These are phyloP conservation scores for Ascaphus truei DNA, from an alignment of 2,113 vertebrate species.

Conservation along the genomic window DNA sequence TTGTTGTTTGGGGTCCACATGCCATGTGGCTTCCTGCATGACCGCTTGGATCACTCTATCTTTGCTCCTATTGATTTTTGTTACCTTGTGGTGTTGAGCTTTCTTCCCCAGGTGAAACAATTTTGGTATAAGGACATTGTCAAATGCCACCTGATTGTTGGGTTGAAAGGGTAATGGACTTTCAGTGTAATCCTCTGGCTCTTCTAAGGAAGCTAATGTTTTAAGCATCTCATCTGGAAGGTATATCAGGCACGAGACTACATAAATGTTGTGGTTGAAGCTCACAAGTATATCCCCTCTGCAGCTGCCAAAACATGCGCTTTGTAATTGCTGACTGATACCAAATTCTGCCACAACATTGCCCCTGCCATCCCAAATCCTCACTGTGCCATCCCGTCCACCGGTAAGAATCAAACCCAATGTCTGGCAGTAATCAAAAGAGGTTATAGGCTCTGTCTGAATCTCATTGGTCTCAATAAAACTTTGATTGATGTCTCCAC, in stretches of 20 bases:
- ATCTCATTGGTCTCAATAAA: constrained; percentile 41
- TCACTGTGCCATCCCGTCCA: constrained; percentile 38
- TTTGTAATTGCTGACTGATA: constrained; percentile 45
- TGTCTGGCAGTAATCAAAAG: constrained; percentile 50
- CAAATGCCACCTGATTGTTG: constrained; percentile 47
- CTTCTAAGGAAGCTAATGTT: constrained; percentile 20
- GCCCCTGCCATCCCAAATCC: constrained; percentile 50
- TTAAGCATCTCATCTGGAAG: constrained; percentile 36
- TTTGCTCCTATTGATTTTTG: neutral
- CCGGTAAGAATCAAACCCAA: constrained; percentile 50
- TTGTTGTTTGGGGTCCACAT: no score
- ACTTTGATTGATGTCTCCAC: neutral
- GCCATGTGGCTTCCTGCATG: no score
- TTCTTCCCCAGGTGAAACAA: constrained; percentile 30
- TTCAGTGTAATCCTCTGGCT: constrained; percentile 44
- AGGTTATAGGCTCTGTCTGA: constrained; percentile 44
- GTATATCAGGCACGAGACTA: constrained; percentile 48
- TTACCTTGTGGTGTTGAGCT: neutral
- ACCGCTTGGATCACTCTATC: neutral
- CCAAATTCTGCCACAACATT: constrained; percentile 46
- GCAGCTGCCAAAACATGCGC: constrained; percentile 55
- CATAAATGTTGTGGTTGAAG: constrained; percentile 48
- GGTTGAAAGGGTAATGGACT: constrained; percentile 45
- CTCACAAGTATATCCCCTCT: constrained; percentile 52
- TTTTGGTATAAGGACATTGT: constrained; percentile 46